Conservation (phyloP, 2,888 invertebrate species). For the Cabera pusaria region DNA sequence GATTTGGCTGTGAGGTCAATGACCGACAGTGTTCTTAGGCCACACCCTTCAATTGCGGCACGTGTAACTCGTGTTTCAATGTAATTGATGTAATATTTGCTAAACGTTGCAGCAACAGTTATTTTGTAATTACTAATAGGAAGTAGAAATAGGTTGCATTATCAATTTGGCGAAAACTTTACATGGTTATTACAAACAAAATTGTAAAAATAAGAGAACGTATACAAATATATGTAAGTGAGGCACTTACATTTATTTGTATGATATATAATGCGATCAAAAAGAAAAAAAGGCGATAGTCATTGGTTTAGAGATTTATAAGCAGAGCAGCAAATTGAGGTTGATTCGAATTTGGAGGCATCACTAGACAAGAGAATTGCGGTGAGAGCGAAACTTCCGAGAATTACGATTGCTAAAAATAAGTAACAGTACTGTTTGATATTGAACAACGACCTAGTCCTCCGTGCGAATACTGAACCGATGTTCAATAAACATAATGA, state of each 20-base stretch:
- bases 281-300: too few species aligned
- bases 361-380: slow-evolving; percentile 55
- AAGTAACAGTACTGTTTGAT: slow-evolving; percentile 42
- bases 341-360: slow-evolving; percentile 41
- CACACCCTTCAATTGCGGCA: slow-evolving; percentile 61
- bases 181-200: background rate
- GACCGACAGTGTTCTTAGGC: slow-evolving; percentile 62
- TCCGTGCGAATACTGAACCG: slow-evolving; percentile 33
- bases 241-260: too few species aligned
- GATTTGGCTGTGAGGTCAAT: slow-evolving; percentile 64
- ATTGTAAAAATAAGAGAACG: background rate
- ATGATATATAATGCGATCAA: too few species aligned
- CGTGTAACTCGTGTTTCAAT: slow-evolving; percentile 45
- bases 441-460: slow-evolving; percentile 42
- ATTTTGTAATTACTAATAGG: slow-evolving; percentile 1
- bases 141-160: slow-evolving; percentile 2
- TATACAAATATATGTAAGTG: too few species aligned
- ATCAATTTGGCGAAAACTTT: slow-evolving; percentile 1
- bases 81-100: slow-evolving; percentile 14
- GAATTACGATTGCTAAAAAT: slow-evolving; percentile 47
- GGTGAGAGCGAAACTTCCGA: slow-evolving; percentile 57
- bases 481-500: slow-evolving; percentile 23
- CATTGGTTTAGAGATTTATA: slow-evolving; percentile 38
- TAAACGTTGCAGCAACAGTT: slow-evolving; percentile 1
- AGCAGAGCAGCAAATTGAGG: slow-evolving; percentile 60